phyloP scores from a whole-genome alignment of 2,888 invertebrate genomes.

The Caenorhabditis wallacei region DNA sequence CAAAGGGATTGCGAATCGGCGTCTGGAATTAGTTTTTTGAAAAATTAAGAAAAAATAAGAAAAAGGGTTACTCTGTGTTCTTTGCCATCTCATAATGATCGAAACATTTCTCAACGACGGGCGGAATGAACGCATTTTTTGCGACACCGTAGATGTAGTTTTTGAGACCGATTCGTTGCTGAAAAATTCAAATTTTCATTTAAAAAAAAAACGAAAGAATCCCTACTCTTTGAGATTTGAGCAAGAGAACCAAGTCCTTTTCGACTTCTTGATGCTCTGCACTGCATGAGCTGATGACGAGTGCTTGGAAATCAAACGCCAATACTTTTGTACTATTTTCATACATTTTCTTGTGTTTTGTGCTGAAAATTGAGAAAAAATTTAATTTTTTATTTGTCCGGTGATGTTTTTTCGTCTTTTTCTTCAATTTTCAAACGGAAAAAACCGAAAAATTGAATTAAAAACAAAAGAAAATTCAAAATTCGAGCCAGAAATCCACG shows the following conservation, averaged over 20 bases:
- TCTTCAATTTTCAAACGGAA: neutral
- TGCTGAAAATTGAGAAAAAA: no score
- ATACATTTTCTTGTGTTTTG: no score
- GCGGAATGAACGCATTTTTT: conserved; percentile 31
- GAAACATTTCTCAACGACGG: conserved; percentile 7
- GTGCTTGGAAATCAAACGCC: conserved; percentile 28
- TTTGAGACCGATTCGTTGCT: neutral
- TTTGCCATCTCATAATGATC: conserved; percentile 27
- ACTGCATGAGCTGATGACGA: conserved; percentile 22
- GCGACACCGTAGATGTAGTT: conserved; percentile 34
- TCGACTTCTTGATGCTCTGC: conserved; percentile 4
- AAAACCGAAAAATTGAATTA: conserved; percentile 2
- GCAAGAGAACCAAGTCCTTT: conserved; percentile 33
- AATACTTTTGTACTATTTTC: no score
- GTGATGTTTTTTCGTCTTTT: no score
- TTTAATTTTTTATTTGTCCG: no score
- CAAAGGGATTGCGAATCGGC: conserved; percentile 34
- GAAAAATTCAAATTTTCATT: neutral
- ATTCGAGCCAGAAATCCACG: neutral
- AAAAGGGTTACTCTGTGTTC: conserved; percentile 27
- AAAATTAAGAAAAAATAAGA: neutral
- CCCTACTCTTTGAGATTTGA: conserved; percentile 15
- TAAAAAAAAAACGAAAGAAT: neutral
- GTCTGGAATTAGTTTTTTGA: conserved; percentile 12
- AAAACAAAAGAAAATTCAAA: neutral